phyloP scores from a whole-genome alignment of 1,140 invertebrate species.

The Temnothorax curvispinosus region DNA sequence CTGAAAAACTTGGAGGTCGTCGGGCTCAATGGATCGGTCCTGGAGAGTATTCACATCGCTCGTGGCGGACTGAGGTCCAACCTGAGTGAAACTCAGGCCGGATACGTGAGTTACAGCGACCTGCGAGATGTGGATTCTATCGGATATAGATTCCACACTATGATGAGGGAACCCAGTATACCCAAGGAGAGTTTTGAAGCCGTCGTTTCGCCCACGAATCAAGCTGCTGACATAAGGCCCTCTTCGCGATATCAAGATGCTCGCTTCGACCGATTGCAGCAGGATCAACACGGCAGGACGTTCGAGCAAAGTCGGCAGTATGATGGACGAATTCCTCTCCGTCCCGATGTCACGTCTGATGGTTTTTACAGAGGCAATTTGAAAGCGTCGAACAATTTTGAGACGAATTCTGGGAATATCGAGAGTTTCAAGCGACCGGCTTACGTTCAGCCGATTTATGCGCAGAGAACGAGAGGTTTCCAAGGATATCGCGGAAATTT shows the following conservation, averaged over 20 bases:
- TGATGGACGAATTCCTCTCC: not conserved
- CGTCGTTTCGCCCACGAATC: slow-evolving; percentile 32
- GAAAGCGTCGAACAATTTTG: not conserved
- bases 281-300: not conserved
- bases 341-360: not conserved
- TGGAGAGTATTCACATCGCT: slow-evolving; percentile 81
- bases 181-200: slow-evolving; percentile 58
- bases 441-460: slow-evolving; percentile 29
- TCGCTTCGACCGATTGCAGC: slow-evolving; percentile 35
- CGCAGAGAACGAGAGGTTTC: not conserved
- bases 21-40: slow-evolving; percentile 79
- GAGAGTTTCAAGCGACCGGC: not conserved
- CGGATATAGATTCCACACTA: slow-evolving; percentile 82
- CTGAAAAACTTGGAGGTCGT: slow-evolving; percentile 80
- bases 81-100: slow-evolving; percentile 80
- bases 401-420: not conserved
- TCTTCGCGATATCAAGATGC: slow-evolving; percentile 27
- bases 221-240: not conserved
- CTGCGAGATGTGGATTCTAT: slow-evolving; percentile 79
- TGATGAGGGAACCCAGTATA: slow-evolving; percentile 76
- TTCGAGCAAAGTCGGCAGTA: slow-evolving; percentile 22
- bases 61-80: slow-evolving; percentile 80
- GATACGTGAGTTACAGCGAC: slow-evolving; percentile 83
- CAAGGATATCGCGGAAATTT: slow-evolving; percentile 2
- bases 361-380: not conserved